Conservation (phyloP, 2,888 invertebrate species). For the Drosophila siamana region DNA sequence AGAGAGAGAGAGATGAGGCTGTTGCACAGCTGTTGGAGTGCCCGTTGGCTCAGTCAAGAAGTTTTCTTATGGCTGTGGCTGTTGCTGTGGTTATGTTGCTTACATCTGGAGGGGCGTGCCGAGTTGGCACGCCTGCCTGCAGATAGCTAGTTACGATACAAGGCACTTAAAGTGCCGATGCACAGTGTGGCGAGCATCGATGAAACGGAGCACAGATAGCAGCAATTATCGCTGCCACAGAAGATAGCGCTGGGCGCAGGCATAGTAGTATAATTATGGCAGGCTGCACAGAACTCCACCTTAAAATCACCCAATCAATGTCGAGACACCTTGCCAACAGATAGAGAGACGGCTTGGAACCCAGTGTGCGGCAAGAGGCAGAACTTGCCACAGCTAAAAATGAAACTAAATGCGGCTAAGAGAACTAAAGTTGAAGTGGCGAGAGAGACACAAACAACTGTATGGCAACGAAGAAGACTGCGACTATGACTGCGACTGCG, state of each 20-base stretch:
- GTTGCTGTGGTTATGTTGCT: slow-evolving; percentile 14
- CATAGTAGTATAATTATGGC: slow-evolving; percentile 34
- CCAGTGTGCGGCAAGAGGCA: slow-evolving; percentile 48
- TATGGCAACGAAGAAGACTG: neutral
- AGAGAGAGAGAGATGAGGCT: neutral
- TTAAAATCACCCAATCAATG: slow-evolving; percentile 42
- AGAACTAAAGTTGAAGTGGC: slow-evolving; percentile 30
- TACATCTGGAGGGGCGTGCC: slow-evolving; percentile 65
- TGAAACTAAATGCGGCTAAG: slow-evolving; percentile 59
- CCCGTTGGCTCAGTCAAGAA: slow-evolving; percentile 36
- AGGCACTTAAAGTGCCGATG: slow-evolving; percentile 61
- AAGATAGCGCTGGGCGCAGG: slow-evolving; percentile 3
- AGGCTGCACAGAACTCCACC: slow-evolving; percentile 24
- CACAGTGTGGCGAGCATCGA: slow-evolving; percentile 50
- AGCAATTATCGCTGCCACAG: slow-evolving; percentile 20
- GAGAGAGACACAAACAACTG: neutral
- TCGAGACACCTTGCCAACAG: slow-evolving; percentile 10
- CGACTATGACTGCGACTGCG: neutral
- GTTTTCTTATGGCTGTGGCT: slow-evolving; percentile 3
- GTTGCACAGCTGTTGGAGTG: slow-evolving; percentile 54
- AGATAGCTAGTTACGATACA: slow-evolving; percentile 72
- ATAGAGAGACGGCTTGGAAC: neutral
- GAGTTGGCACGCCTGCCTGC: slow-evolving; percentile 67
- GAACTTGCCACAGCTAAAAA: slow-evolving; percentile 29
- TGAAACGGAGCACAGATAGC: neutral